Conservation (phyloP, 2,113 vertebrate genomes). For the Rhinoptilus africanus region DNA sequence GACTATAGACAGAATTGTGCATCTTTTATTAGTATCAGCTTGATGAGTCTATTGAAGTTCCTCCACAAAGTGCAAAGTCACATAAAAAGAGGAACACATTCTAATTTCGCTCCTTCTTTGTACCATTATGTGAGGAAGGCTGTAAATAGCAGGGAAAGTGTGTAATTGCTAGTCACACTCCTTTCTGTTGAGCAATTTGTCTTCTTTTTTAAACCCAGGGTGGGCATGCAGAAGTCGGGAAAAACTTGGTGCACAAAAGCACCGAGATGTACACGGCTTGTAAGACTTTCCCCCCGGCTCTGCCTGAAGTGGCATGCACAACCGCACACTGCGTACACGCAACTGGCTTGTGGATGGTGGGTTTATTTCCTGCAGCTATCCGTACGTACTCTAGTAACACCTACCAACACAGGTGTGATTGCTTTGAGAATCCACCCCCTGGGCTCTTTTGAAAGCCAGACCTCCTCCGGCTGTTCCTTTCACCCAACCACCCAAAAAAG, state of each 20-base stretch:
- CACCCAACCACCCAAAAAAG: background rate
- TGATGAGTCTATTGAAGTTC: background rate
- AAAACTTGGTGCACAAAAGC: background rate
- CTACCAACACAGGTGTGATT: background rate
- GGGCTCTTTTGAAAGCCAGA: background rate
- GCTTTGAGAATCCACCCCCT: background rate
- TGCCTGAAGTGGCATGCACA: background rate
- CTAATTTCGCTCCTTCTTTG: constrained; percentile 18
- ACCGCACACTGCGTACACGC: background rate
- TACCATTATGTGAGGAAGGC: background rate
- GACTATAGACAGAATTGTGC: background rate
- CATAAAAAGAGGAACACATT: background rate
- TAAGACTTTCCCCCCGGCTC: accelerated
- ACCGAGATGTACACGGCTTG: background rate
- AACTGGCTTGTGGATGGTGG: background rate
- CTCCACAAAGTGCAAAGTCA: background rate
- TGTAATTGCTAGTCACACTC: background rate
- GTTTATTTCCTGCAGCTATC: background rate
- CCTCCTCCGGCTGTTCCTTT: background rate
- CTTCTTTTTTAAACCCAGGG: background rate
- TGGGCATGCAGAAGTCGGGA: background rate
- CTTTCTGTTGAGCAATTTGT: background rate
- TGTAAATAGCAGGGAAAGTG: constrained; percentile 6
- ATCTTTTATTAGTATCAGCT: constrained; percentile 7
- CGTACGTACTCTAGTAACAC: accelerated